These are phyloP conservation scores for Tauraco erythrolophus DNA, from an alignment of 2,113 vertebrate species.

Conservation along the genomic window DNA sequence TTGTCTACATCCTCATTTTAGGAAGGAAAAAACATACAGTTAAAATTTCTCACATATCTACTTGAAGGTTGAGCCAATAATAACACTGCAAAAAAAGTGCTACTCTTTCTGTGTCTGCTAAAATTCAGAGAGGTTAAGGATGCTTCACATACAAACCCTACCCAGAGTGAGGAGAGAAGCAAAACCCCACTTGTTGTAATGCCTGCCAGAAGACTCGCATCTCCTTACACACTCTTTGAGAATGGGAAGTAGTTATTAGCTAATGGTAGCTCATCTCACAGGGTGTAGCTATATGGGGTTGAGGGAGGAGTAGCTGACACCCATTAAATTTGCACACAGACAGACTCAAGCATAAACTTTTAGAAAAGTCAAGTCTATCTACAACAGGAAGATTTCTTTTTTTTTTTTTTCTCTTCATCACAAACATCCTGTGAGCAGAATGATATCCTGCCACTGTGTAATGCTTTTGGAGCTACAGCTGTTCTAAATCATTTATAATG, in stretches of 20 bases:
- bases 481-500: neutral
- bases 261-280: neutral
- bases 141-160: neutral
- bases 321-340: neutral
- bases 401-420: neutral
- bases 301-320: constrained; percentile 42
- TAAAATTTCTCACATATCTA: neutral
- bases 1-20: neutral
- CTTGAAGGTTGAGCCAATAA: neutral
- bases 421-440: neutral
- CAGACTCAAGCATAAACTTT: neutral
- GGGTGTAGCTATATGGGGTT: neutral
- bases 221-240: neutral
- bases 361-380: neutral
- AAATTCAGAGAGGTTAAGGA: neutral
- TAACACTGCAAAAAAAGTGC: neutral
- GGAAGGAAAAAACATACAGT: accelerated
- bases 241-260: neutral
- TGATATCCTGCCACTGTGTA: neutral
- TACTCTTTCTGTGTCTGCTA: neutral
- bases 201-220: neutral
- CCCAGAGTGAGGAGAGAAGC: neutral
- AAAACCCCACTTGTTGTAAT: neutral
- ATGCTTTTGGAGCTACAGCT: neutral
- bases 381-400: neutral